Conservation (phyloP, 1,140 invertebrate genomes). For the Neotoxoptera formosana region DNA sequence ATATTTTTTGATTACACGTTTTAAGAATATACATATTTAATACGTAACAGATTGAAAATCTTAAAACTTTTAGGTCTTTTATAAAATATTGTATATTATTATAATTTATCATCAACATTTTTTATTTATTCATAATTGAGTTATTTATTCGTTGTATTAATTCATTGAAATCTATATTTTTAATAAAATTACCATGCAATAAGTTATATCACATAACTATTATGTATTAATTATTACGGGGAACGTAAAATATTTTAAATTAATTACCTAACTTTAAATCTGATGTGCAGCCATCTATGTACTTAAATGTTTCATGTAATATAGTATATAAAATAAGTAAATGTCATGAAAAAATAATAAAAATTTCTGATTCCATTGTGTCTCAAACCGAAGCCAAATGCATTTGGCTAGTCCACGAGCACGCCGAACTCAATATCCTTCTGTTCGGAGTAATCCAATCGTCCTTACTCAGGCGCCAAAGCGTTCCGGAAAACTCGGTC, state of each 20-base stretch:
- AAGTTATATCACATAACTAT: neutral
- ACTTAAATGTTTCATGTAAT: neutral
- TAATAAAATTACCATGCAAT: neutral
- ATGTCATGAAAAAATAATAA: neutral
- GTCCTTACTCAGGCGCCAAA: conserved; percentile 15
- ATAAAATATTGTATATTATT: too few species aligned
- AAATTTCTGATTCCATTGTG: neutral
- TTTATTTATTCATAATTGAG: too few species aligned
- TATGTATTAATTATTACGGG: neutral
- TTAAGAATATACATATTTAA: too few species aligned
- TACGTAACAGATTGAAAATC: too few species aligned
- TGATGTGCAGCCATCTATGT: neutral
- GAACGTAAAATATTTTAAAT: neutral
- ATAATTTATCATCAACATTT: too few species aligned
- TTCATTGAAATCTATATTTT: neutral
- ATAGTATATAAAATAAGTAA: neutral
- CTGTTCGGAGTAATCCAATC: conserved; percentile 12
- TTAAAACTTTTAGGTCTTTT: too few species aligned
- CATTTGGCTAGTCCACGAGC: neutral
- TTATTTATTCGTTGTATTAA: too few species aligned
- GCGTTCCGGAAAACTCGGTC: neutral
- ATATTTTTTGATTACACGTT: too few species aligned
- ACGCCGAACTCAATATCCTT: neutral
- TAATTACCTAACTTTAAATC: neutral
- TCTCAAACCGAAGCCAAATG: neutral